Conservation (phyloP, 35 echinoderm and acorn worm species). For the Lytechinus pictus region DNA sequence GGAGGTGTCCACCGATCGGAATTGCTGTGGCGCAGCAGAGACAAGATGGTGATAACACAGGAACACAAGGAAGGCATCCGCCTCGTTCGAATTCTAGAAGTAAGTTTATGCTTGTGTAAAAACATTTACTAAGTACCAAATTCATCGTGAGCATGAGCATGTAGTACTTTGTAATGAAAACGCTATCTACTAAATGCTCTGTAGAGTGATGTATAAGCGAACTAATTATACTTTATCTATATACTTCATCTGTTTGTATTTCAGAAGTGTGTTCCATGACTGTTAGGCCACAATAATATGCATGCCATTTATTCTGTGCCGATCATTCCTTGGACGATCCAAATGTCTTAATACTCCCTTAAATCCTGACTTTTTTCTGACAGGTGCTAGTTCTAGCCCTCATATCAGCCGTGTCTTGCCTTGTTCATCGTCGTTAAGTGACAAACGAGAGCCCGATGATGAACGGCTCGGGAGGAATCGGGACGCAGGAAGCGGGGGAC, state of each 20-base stretch:
- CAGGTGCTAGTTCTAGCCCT: conserved; percentile 36
- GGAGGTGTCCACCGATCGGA: conserved; percentile 82
- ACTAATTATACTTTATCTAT: too few relatives aligned
- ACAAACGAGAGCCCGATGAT: background rate
- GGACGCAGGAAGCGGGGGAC: background rate
- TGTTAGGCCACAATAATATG: too few relatives aligned
- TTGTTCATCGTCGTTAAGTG: background rate
- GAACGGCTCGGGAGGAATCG: conserved; percentile 21
- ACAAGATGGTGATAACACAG: conserved; percentile 68
- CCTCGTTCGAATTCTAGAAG: conserved; percentile 59
- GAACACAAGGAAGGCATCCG: conserved; percentile 50
- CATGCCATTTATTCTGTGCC: too few relatives aligned
- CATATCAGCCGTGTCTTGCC: conserved; percentile 22
- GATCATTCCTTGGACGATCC: too few relatives aligned
- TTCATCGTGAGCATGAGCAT: too few relatives aligned
- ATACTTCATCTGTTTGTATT: too few relatives aligned
- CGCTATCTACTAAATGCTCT: too few relatives aligned
- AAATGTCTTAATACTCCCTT: too few relatives aligned
- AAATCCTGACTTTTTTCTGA: background rate
- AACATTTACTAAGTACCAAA: background rate
- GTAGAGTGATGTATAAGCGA: too few relatives aligned
- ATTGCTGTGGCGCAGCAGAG: conserved; percentile 94
- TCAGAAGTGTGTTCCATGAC: too few relatives aligned
- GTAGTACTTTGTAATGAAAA: too few relatives aligned
- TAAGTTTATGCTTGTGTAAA: conserved; percentile 37